Percentiles rank a stretch among this genome's conserved stretches.
These are phyloP conservation scores for Cybosia mesomella DNA, from an alignment of 2,888 invertebrate genomes.

Conservation along the genomic window DNA sequence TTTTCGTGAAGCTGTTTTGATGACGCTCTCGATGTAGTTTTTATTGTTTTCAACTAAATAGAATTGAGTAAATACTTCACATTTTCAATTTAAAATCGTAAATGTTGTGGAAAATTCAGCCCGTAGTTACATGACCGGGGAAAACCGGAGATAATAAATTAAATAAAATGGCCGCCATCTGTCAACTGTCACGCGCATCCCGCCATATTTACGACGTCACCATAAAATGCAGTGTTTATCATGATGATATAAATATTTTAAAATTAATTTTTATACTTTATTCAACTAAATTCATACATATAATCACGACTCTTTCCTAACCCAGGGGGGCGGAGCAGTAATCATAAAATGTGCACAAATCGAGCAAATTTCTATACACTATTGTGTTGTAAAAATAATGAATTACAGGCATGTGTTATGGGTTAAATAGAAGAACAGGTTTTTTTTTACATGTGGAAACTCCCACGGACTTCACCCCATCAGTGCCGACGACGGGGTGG, in stretches of 20 bases:
- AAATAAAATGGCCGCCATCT: slow-evolving; percentile 42
- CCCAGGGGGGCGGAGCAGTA: too few relatives aligned
- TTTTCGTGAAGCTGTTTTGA: too few relatives aligned
- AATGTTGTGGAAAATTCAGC: slow-evolving; percentile 3
- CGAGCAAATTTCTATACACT: too few relatives aligned
- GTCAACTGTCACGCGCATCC: slow-evolving; percentile 38
- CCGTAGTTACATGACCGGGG: not conserved
- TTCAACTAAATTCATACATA: not conserved
- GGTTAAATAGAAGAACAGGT: too few relatives aligned
- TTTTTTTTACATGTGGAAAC: too few relatives aligned
- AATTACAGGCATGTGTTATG: too few relatives aligned
- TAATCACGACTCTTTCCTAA: too few relatives aligned
- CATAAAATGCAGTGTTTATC: slow-evolving; percentile 10
- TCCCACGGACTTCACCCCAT: too few relatives aligned
- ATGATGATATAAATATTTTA: slow-evolving; percentile 4
- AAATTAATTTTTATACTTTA: not conserved
- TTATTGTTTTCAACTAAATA: not conserved
- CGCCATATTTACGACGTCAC: slow-evolving; percentile 22
- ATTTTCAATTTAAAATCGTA: slow-evolving; percentile 13
- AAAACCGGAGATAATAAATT: slow-evolving; percentile 32
- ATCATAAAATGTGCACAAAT: too few relatives aligned
- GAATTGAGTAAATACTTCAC: not conserved
- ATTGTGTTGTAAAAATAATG: too few relatives aligned
- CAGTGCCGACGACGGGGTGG: too few relatives aligned
- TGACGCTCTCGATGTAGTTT: too few relatives aligned